Base-by-base conservation (phyloP, 1,140 invertebrate genomes). In the Drosophila yakuba region DNA sequence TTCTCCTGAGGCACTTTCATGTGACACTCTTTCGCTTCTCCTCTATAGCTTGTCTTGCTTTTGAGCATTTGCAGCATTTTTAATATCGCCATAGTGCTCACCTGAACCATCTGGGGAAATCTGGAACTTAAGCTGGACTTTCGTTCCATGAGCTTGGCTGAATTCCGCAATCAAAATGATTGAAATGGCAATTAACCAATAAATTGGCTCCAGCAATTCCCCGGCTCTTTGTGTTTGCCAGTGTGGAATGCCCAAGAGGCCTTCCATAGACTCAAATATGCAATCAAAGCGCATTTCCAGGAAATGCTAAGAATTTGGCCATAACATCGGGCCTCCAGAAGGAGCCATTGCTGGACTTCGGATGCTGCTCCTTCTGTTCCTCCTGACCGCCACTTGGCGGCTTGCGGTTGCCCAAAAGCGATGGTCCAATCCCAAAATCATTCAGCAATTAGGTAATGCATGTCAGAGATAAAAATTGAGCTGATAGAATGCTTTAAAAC, bases 161-260 rank as follows among this genome's bases (percentile, higher is more conserved):
- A 55, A 60, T 67, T 41, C 58, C 50, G 36, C 58, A 61, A 50
- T 55, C 66, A 35, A 74, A 86, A 73, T 86, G 75, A 60, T 62
- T 86, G 50, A 79, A 82, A 86, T 86, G 75, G 83, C 82, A 86
- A 86, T 86, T 79, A 88, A 72, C 66, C 83, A 75, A 72, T 78
- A 82, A 69, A 67, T 78, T 45, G 43, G 20, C 38, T 47, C 12
- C 32, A 45, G 43, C 14, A 41, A 62, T 78, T 32, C 23, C 11
- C 15, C 23, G 6, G 43, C 63, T 47, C 12, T 17, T 11, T 59
- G 28, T 25, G 43, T 32, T 32, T 36, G 58, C 32, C 32, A 32
- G 36, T 10, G 36, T 12, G 67, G 67, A 71, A 71, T 71, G 44
- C 67, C 44, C 51, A 17, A 10, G 14, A n/a, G n/a, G 23, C 59